Evolutionary conservation across 2,113 vertebrate species (phyloP), one percentile per base, ranked within the genome.

Genomic region (Proteles cristata): DNA sequence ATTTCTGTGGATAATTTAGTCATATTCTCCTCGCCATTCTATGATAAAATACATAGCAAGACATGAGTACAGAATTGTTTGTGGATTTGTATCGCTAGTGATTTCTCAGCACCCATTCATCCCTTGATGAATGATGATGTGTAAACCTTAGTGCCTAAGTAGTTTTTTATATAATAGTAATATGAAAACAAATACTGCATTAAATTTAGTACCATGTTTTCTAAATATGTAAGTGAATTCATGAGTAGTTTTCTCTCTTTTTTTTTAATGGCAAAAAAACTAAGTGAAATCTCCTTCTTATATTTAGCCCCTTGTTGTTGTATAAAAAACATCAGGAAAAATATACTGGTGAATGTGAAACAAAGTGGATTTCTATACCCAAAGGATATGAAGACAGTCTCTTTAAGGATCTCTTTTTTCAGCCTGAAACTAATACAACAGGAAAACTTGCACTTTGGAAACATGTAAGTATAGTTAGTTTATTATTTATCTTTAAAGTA

Each of bases 401-500:
- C 45, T 39, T 88, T 65, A 86, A 96, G 21, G 92, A 97, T 77
- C 45, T 98, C 35, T 65, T 96, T 94, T 43, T 53, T 68, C 95
- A 73, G 4, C 14, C 92, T 93, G 92, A 90, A 85, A 85, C 76
- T 77, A 80, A 68, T 65, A 43, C 33, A 55, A 96, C n/a, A 85
- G 66, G 73, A 84, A 96, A 55, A 23, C 26, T 53, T 61, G 4
- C 63, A 66, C 50, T 3, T 31, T 92, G 92, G 90, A 98, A 90
- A 92, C 76, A 92, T 88, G 98, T 98, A 96, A 97, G 98, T 90
- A 26, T 68, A 90, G 87, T 63, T 79, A 50, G 2, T 65, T 92
- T 92, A 73, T 90, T 66, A 79, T 31, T 69, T 79, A 65, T 58
- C 19, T 91, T 79, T 79, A 26, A 85, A 76, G 28, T 77, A 19